phyloP scores from a whole-genome alignment of 92 coral and sea anemone genomes.

The Epizoanthus rinbou region DNA sequence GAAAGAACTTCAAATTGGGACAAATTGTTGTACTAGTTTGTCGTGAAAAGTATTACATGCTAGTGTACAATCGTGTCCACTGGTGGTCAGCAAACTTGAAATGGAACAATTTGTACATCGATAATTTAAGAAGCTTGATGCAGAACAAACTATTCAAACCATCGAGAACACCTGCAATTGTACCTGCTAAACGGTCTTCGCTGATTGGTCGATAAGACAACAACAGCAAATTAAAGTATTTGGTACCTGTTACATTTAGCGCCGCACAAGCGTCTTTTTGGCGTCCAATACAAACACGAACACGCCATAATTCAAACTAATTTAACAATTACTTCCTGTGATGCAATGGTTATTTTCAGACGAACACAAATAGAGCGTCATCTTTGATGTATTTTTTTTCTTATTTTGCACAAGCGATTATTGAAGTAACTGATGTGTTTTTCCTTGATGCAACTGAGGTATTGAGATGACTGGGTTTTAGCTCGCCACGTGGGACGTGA shows the following conservation, averaged over 20 bases:
- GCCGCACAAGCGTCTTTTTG: background rate
- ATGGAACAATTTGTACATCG: no score
- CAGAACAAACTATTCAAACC: background rate
- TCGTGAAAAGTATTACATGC: no score
- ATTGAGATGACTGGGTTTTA: no score
- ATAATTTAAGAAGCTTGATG: no score
- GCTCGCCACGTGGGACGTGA: no score
- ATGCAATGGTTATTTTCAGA: constrained; percentile 28
- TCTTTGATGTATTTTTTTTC: background rate
- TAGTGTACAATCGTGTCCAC: no score
- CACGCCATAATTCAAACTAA: background rate
- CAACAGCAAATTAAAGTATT: background rate
- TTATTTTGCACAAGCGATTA: background rate
- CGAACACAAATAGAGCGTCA: background rate
- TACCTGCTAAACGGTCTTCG: background rate
- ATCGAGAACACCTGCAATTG: background rate
- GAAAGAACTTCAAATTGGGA: no score
- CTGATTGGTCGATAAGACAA: background rate
- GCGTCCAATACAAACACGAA: background rate
- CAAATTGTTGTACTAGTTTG: no score
- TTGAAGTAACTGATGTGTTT: no score
- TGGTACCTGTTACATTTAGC: background rate
- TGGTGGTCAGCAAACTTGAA: no score
- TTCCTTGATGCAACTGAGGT: no score
- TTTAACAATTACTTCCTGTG: background rate